Evolutionary conservation across 2,888 invertebrate genomes (phyloP), one percentile per base, ranked within the genome.

Genomic region (Scotopteryx bipunctaria): DNA sequence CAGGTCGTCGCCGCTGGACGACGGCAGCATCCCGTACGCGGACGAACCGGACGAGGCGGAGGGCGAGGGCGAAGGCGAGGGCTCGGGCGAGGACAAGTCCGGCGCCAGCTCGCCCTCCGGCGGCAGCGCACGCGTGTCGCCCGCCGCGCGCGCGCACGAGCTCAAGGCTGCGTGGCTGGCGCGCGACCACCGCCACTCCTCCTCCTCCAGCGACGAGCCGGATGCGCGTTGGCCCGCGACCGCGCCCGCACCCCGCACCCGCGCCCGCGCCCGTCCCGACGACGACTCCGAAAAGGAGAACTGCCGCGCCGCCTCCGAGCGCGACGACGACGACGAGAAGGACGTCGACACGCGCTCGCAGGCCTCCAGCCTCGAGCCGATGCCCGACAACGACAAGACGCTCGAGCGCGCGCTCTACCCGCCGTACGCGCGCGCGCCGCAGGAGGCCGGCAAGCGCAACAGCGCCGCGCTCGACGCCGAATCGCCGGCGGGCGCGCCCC

Each of bases 291-390:
- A 86, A 78, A 86, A 81, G 73, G 82, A 86, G 67, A 85, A 87
- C 81, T 76, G 82, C 66, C 64, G 63, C 59, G 52, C 44, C 46
- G 54, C 50, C 49, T 55, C 58, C 50, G 52, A 56, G 45, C 47
- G 46, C 35, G 46, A 48, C 43, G 52, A 45, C 48, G 59, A 57
- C 42, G 48, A 57, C 89, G 95, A 96, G 79, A 94, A 94, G 80
- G 95, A 95, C 83, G 92, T 94, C 60, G 94, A 94, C 76, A 95
- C 94, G 74, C 92, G 94, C 64, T 92, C 94, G 32, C 94, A 94
- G 77, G 85, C 82, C 54, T 78, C 78, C 52, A 66, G 71, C 66
- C 70, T 63, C 49, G 78, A 71, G 51, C 59, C 74, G 48, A 57
- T 76, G 57, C 91, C 91, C 46, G 89, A 91, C 68, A 89, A 91